phyloP scores from a whole-genome alignment of 2,797 vertebrate species.

The Valencia hispanica region DNA sequence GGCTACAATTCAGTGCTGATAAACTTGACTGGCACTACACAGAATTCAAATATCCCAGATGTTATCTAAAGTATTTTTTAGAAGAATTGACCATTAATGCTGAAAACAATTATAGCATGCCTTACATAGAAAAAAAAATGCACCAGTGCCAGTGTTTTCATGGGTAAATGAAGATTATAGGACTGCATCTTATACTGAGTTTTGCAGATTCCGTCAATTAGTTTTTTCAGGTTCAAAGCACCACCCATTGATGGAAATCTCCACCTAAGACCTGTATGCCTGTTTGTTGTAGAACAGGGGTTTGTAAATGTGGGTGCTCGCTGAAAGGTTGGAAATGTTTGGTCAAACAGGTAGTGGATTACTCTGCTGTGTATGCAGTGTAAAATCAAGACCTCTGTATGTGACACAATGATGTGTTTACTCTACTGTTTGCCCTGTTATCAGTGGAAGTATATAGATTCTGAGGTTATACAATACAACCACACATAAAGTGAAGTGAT shows the following conservation, averaged over 20 bases:
- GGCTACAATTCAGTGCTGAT: background rate
- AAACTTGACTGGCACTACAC: background rate
- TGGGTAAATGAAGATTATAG: slow-evolving; percentile 11
- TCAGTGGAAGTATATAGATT: slow-evolving; percentile 47
- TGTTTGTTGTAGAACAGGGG: slow-evolving; percentile 23
- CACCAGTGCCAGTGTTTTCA: slow-evolving; percentile 36
- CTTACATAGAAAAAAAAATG: slow-evolving; percentile 52
- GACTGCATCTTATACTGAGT: slow-evolving; percentile 1
- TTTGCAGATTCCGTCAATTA: background rate
- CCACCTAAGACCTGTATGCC: slow-evolving; percentile 9
- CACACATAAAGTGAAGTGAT: background rate
- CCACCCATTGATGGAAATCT: slow-evolving; percentile 35
- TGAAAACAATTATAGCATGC: background rate
- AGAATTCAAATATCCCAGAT: background rate
- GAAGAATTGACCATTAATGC: background rate
- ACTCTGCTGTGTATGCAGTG: slow-evolving; percentile 15
- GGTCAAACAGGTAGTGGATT: slow-evolving; percentile 39
- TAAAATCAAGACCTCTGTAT: slow-evolving; percentile 20
- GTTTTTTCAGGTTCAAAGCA: slow-evolving; percentile 16
- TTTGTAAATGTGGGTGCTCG: slow-evolving; percentile 41
- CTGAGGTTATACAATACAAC: slow-evolving; percentile 5
- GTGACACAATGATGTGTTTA: slow-evolving; percentile 35
- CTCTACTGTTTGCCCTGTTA: slow-evolving; percentile 3
- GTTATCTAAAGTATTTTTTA: slow-evolving; percentile 3
- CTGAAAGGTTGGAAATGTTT: slow-evolving; percentile 51